Percentiles rank a stretch among this genome's conserved stretches.
phyloP scores from a whole-genome alignment of 2,888 invertebrate species.

The Embidobia sp. region DNA sequence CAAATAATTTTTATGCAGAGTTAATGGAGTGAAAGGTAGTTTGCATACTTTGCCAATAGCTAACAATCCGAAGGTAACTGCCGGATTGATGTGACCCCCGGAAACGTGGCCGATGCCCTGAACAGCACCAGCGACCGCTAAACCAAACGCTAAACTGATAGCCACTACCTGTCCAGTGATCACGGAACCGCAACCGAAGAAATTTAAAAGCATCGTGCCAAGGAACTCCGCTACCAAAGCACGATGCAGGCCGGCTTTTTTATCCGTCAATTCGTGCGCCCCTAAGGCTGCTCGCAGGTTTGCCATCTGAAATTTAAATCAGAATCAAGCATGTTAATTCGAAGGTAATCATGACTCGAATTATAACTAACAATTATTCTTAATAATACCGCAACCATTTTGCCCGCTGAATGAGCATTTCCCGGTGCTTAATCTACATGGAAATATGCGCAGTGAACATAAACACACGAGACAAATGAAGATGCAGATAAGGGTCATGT shows the following conservation, averaged over 20 bases:
- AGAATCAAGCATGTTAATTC: too few species aligned
- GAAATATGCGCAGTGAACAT: too few species aligned
- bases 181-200: slow-evolving; percentile 93
- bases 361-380: too few species aligned
- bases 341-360: too few species aligned
- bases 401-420: too few species aligned
- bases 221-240: slow-evolving; percentile 93
- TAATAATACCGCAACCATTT: too few species aligned
- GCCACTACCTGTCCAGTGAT: slow-evolving; percentile 84
- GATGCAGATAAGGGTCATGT: too few species aligned
- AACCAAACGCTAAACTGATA: slow-evolving; percentile 92
- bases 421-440: too few species aligned
- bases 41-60: slow-evolving; percentile 86
- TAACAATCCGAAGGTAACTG: slow-evolving; percentile 91
- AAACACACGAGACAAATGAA: too few species aligned
- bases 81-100: slow-evolving; percentile 96
- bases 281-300: slow-evolving; percentile 86
- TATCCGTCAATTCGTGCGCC: slow-evolving; percentile 87
- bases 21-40: too few species aligned
- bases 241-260: slow-evolving; percentile 88
- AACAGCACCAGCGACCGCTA: slow-evolving; percentile 91
- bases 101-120: slow-evolving; percentile 94
- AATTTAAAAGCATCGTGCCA: slow-evolving; percentile 92
- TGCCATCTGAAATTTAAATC: slow-evolving; percentile 83
- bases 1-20: too few species aligned